Percentiles rank a stretch among this genome's conserved stretches.
Evolutionary conservation across 2,113 vertebrate species (phyloP).

Genomic region (Cinclus cinclus): DNA sequence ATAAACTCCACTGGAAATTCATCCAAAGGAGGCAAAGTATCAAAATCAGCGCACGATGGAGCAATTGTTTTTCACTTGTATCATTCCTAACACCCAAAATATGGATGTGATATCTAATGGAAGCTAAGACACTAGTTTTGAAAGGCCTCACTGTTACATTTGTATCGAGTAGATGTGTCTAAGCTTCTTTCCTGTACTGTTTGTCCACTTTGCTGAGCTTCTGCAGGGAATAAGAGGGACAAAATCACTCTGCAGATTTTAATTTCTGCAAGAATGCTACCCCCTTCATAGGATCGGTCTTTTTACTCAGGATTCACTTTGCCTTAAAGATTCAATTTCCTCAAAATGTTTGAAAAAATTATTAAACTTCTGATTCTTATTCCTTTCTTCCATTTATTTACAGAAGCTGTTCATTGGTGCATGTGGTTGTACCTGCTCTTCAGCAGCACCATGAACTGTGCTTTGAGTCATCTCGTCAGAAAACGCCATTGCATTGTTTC

Average conservation of each 20-base stretch:
- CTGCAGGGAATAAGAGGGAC: background rate
- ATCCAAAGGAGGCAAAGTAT: background rate
- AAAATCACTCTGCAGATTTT: background rate
- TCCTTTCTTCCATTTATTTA: background rate
- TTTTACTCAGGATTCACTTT: background rate
- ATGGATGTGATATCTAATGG: background rate
- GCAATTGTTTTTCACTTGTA: background rate
- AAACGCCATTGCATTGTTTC: background rate
- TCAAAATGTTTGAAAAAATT: background rate
- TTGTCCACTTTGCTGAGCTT: background rate
- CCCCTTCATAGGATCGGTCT: accelerated
- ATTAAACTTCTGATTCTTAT: background rate
- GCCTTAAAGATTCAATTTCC: background rate
- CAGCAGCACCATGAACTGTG: background rate
- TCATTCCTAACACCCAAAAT: background rate
- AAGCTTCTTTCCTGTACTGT: background rate
- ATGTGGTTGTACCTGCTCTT: background rate
- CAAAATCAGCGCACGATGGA: background rate
- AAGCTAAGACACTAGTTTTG: background rate
- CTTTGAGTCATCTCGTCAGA: background rate
- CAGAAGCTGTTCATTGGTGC: background rate
- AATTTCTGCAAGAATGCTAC: background rate
- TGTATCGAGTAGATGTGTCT: background rate
- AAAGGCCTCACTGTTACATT: background rate
- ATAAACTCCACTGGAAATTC: background rate